These are phyloP conservation scores for Xenus cinereus DNA, from an alignment of 2,113 vertebrate species.

Conservation along the genomic window DNA sequence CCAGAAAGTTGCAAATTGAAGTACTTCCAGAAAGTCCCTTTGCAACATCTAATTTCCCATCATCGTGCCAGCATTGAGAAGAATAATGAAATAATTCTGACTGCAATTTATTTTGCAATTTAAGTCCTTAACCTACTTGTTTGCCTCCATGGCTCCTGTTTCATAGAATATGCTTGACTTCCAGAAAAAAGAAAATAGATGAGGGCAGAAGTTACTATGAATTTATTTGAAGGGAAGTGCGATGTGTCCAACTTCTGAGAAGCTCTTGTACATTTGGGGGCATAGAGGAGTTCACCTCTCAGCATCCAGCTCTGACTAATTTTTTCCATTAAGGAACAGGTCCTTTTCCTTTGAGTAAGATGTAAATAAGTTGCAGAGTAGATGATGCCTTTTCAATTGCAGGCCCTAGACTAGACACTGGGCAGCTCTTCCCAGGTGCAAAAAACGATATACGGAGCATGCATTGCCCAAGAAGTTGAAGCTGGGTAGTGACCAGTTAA, in stretches of 20 bases:
- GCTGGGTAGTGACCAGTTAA: not conserved
- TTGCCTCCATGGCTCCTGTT: not conserved
- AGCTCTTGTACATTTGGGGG: not conserved
- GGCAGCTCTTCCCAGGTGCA: not conserved
- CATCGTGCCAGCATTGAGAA: not conserved
- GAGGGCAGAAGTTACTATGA: not conserved
- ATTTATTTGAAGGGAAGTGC: not conserved
- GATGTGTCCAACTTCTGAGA: not conserved
- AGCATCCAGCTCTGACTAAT: not conserved
- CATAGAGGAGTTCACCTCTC: not conserved
- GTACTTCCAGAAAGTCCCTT: not conserved
- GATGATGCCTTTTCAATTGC: not conserved
- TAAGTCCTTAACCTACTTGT: not conserved
- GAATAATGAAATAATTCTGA: not conserved
- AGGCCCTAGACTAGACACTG: not conserved
- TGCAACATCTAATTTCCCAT: not conserved
- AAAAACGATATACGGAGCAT: not conserved
- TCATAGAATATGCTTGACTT: not conserved
- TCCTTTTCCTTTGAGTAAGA: not conserved
- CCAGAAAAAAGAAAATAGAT: not conserved
- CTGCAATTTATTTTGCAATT: constrained; percentile 8
- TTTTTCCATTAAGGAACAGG: not conserved
- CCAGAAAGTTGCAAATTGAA: not conserved
- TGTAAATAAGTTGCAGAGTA: not conserved
- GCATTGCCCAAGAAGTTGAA: not conserved